Conservation (phyloP, 2,113 vertebrate genomes). For the Melanotaenia duboulayi region DNA sequence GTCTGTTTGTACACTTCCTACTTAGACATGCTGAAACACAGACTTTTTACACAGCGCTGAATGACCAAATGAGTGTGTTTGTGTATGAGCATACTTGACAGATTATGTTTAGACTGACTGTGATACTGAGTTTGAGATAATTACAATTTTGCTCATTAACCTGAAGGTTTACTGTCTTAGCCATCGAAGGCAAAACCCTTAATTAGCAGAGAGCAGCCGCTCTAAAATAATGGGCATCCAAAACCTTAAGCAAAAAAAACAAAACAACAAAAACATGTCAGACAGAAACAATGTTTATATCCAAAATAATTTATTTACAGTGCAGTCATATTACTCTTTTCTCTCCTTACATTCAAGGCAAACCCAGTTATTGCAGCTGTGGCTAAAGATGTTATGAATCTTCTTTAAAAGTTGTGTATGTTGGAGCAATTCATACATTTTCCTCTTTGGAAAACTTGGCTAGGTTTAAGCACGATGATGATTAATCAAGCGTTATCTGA, state of each 20-base stretch:
- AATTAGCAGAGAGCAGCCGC: constrained; percentile 36
- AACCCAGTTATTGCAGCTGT: background rate
- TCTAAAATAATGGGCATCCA: constrained; percentile 22
- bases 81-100: constrained; percentile 3
- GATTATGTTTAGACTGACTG: constrained; percentile 14
- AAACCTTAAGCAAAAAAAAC: constrained; percentile 7
- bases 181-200: constrained; percentile 21
- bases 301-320: background rate
- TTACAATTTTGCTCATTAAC: constrained; percentile 52
- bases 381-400: constrained; percentile 5
- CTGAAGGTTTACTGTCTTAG: constrained; percentile 19
- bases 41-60: constrained; percentile 18
- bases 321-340: constrained; percentile 1
- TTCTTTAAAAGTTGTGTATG: too few species aligned
- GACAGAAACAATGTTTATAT: constrained; percentile 8
- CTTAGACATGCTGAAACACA: constrained; percentile 53
- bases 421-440: background rate
- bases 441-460: background rate
- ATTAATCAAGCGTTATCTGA: too few species aligned
- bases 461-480: background rate
- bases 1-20: constrained; percentile 51
- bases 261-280: constrained; percentile 1
- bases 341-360: background rate
- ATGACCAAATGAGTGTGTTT: constrained; percentile 27
- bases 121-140: constrained; percentile 29